A percentile compares a stretch with the other conserved stretches of the same genome.
Evolutionary conservation across 2,113 vertebrate genomes (phyloP).

Genomic region (Grus americana): DNA sequence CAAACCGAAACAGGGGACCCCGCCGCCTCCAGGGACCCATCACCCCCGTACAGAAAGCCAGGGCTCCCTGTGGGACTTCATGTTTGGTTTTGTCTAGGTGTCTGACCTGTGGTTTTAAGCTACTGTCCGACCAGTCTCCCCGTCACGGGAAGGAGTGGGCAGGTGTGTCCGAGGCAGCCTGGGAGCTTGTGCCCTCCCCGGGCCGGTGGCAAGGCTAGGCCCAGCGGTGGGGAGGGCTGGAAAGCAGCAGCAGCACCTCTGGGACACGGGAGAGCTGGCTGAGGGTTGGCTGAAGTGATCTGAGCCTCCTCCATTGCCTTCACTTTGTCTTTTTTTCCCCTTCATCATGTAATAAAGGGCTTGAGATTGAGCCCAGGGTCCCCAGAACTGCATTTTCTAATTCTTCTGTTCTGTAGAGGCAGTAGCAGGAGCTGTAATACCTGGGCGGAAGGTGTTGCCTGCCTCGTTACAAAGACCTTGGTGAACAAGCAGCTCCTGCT

Average conservation of each 20-base stretch:
- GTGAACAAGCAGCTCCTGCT: neutral
- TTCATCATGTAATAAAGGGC: neutral
- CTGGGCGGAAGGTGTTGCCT: neutral
- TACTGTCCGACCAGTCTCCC: neutral
- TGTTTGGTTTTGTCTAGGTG: neutral
- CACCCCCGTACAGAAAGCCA: accelerated
- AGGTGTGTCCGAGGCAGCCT: accelerated
- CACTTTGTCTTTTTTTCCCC: accelerated
- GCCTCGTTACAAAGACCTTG: neutral
- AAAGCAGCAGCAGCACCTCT: neutral
- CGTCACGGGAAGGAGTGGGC: neutral
- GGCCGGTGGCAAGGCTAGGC: neutral
- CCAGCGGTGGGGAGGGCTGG: neutral
- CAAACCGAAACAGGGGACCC: accelerated
- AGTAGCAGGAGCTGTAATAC: neutral
- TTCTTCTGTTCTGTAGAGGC: neutral
- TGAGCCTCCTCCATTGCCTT: neutral
- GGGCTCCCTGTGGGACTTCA: accelerated
- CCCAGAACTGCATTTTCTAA: neutral
- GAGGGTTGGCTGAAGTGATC: neutral
- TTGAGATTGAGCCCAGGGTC: neutral
- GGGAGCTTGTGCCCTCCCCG: accelerated
- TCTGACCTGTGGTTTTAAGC: neutral
- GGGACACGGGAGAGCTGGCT: accelerated
- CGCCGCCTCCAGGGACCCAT: neutral